Evolutionary conservation across 1,140 invertebrate genomes (phyloP).

Genomic region (Hyphantria cunea): DNA sequence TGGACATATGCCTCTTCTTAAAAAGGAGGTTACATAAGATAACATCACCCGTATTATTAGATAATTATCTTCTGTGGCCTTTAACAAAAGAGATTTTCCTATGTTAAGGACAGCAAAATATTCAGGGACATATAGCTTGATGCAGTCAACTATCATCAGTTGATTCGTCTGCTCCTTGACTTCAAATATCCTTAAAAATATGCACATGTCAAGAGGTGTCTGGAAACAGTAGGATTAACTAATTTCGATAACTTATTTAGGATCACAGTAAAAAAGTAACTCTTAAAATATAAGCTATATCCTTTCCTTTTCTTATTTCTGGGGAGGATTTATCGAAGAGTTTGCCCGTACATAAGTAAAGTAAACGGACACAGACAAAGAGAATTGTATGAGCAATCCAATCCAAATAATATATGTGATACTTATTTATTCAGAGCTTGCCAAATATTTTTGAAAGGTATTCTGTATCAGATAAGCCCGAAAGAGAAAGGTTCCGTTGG

Average conservation of each 20-base stretch:
- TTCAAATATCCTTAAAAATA: too few species aligned
- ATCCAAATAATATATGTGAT: neutral
- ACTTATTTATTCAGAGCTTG: neutral
- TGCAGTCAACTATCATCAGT: too few species aligned
- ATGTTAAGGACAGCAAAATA: too few species aligned
- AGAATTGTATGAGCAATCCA: neutral
- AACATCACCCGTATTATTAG: too few species aligned
- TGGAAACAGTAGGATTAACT: neutral
- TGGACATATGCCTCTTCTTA: too few species aligned
- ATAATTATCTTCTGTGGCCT: too few species aligned
- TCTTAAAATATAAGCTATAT: neutral
- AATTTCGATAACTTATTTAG: too few species aligned
- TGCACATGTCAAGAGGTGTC: too few species aligned
- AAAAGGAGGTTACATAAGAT: too few species aligned
- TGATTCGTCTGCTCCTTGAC: too few species aligned
- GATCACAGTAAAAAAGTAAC: neutral
- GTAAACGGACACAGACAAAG: neutral
- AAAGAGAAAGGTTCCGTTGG: neutral
- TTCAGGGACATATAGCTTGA: too few species aligned
- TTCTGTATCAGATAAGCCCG: neutral
- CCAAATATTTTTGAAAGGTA: neutral
- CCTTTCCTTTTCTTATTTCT: neutral
- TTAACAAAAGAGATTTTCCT: too few species aligned
- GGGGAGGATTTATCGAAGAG: neutral
- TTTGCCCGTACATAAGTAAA: neutral